phyloP scores from a whole-genome alignment of 2,888 invertebrate genomes.

The Drosophila mimica region DNA sequence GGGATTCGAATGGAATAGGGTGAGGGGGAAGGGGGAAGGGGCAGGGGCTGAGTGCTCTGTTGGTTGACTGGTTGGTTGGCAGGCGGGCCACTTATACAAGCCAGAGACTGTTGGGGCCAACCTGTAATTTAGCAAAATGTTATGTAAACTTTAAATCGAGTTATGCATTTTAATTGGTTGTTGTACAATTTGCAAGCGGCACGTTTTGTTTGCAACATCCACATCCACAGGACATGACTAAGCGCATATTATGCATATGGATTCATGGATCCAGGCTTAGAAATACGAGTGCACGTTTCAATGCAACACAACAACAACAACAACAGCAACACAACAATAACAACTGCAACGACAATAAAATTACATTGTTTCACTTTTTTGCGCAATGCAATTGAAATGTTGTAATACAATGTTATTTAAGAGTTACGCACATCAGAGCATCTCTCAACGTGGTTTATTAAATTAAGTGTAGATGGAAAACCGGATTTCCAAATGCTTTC shows the following conservation, averaged over 20 bases:
- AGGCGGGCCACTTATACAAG: constrained; percentile 75
- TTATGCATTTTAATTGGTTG: constrained; percentile 82
- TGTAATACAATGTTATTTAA: constrained; percentile 41
- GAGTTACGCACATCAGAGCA: constrained; percentile 23
- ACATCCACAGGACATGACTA: constrained; percentile 28
- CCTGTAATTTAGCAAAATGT: constrained; percentile 80
- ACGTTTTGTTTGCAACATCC: constrained; percentile 80
- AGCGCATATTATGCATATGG: constrained; percentile 62
- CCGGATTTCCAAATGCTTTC: not conserved
- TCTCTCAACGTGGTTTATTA: constrained; percentile 15
- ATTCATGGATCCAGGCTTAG: constrained; percentile 55
- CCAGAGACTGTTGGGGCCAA: constrained; percentile 59
- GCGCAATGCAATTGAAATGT: constrained; percentile 66
- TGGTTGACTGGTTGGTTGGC: constrained; percentile 21
- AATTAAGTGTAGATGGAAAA: constrained; percentile 8
- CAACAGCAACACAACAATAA: constrained; percentile 12
- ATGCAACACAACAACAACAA: constrained; percentile 8
- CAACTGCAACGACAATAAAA: constrained; percentile 29
- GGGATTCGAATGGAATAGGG: not conserved
- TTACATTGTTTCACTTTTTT: constrained; percentile 60
- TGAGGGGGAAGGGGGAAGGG: too few species aligned
- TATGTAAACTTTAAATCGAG: constrained; percentile 82
- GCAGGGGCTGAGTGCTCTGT: constrained; percentile 16
- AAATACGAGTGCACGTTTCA: constrained; percentile 49
- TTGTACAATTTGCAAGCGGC: constrained; percentile 78